phyloP scores from a whole-genome alignment of 2,113 vertebrate species.

The Cynoglossus semilaevis region DNA sequence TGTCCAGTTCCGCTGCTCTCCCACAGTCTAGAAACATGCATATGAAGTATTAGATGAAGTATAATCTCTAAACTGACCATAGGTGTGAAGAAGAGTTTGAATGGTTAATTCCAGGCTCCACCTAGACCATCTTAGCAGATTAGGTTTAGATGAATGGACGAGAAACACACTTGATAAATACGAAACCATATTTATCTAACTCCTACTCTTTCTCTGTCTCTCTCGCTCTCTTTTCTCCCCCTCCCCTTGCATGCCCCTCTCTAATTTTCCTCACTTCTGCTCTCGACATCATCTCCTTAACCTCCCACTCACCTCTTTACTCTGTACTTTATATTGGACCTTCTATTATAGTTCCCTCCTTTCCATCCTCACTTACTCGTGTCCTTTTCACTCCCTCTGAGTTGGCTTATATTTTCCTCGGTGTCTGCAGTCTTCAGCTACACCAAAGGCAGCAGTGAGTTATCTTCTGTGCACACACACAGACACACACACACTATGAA shows the following conservation, averaged over 20 bases:
- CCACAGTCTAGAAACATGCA: too few species aligned
- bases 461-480: conserved; percentile 58
- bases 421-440: conserved; percentile 60
- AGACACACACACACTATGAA: conserved; percentile 15
- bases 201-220: conserved; percentile 4
- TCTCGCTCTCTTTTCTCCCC: conserved; percentile 1
- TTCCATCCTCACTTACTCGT: conserved; percentile 43
- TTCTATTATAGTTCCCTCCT: conserved; percentile 29
- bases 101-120: too few species aligned
- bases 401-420: conserved; percentile 66
- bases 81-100: too few species aligned
- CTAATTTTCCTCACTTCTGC: conserved; percentile 6
- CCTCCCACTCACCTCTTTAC: conserved; percentile 27
- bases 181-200: conserved; percentile 14
- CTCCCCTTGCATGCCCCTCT: neutral
- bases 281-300: conserved; percentile 21
- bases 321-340: conserved; percentile 29
- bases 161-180: neutral
- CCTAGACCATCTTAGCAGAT: too few species aligned
- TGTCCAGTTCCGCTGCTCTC: too few species aligned
- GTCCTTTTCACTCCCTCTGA: conserved; percentile 23
- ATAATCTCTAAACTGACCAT: too few species aligned
- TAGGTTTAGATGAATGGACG: too few species aligned
- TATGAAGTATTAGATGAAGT: too few species aligned
- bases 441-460: conserved; percentile 55